Conservation (phyloP, 2,888 invertebrate species). For the Spialia ferax region DNA sequence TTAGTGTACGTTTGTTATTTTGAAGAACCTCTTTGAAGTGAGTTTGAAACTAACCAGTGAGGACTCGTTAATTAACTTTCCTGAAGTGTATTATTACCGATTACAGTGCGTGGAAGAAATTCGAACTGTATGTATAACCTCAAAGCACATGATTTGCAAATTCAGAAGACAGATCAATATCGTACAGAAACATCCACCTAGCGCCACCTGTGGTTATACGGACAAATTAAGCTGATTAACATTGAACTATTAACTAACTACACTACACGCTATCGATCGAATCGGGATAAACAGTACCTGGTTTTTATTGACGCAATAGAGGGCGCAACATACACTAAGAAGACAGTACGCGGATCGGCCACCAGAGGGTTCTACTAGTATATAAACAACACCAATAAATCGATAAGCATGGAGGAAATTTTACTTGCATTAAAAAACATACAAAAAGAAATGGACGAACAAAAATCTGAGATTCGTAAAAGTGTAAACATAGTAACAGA, state of each 20-base stretch:
- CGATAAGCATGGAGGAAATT: slow-evolving; percentile 21
- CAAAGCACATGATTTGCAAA: background rate
- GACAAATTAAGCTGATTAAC: background rate
- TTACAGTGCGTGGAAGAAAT: background rate
- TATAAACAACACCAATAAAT: background rate
- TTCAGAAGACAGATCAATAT: background rate
- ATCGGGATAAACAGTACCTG: background rate
- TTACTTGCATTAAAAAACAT: slow-evolving; percentile 16
- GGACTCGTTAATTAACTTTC: background rate
- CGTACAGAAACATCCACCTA: background rate
- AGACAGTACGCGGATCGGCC: background rate
- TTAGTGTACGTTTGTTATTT: background rate
- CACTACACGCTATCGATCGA: background rate
- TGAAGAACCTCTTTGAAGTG: background rate
- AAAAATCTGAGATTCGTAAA: slow-evolving; percentile 26
- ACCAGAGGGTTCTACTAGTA: background rate
- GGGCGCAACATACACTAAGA: background rate
- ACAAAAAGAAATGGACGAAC: slow-evolving; percentile 29
- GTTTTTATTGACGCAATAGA: background rate
- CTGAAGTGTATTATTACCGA: background rate
- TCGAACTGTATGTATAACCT: background rate
- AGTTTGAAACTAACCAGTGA: background rate
- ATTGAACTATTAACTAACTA: no score
- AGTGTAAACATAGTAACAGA: slow-evolving; percentile 11
- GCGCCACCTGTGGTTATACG: background rate